Percentiles rank a stretch among this genome's conserved stretches.
phyloP scores from a whole-genome alignment of 2,113 vertebrate genomes.

The Corythaeola cristata region DNA sequence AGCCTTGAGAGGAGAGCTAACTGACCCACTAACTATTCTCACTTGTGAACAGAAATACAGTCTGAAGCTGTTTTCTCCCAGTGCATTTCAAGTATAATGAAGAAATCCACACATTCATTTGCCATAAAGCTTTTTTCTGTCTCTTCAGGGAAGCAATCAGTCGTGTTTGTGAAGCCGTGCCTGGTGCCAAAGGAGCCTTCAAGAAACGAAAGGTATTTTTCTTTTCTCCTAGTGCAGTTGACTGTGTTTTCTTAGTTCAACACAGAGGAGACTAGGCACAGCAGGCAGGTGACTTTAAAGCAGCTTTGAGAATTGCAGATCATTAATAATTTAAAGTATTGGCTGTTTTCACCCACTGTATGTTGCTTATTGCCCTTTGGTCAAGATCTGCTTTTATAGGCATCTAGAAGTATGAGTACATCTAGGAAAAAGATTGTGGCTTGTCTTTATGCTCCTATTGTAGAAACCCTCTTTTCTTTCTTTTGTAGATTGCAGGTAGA shows the following conservation, averaged over 20 bases:
- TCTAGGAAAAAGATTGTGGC: not conserved
- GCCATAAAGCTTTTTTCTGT: slow-evolving; percentile 37
- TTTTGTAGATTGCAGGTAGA: not conserved
- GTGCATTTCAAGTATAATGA: not conserved
- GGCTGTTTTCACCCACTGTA: not conserved
- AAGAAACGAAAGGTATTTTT: slow-evolving; percentile 94
- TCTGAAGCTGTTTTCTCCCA: not conserved
- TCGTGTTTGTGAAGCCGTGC: slow-evolving; percentile 92
- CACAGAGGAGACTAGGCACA: not conserved
- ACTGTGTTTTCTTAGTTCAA: not conserved
- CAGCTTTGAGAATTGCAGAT: not conserved
- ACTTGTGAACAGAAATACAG: not conserved
- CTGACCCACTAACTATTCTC: not conserved
- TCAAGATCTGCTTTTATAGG: not conserved
- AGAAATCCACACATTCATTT: slow-evolving; percentile 3
- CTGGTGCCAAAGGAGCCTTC: slow-evolving; percentile 91
- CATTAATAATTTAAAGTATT: not conserved
- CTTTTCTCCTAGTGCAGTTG: not conserved
- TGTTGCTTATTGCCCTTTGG: not conserved
- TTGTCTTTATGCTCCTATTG: not conserved
- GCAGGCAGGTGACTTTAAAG: slow-evolving; percentile 10
- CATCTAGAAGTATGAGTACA: not conserved
- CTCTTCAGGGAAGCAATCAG: slow-evolving; percentile 93
- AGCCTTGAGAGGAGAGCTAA: not conserved
- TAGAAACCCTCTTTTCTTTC: not conserved